Base-by-base conservation (phyloP, 2,797 vertebrate genomes). In the Gobionotothen gibberifrons region DNA sequence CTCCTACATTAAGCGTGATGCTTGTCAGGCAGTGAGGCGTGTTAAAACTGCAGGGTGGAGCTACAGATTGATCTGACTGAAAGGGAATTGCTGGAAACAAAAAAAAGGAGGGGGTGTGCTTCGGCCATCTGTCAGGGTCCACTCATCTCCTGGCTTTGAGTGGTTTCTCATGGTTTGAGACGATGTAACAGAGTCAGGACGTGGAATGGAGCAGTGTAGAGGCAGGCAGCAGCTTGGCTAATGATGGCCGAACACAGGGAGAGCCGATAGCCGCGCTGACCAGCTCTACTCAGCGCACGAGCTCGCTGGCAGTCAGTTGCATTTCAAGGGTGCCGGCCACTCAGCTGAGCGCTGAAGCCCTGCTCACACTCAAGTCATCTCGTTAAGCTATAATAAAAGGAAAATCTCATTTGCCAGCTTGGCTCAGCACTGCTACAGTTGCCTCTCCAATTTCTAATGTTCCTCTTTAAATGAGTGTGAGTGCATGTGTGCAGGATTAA, bases 401-500 rank as follows among this genome's bases (percentile, higher is more conserved):
- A 74, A 69, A 69, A 58, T 83, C 79, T 78, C 68, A 85, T 87
- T 86, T 86, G 74, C 78, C 82, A 78, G 78, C 81, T 87, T 85
- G 82, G 78, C 85, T 82, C 43, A 1, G 61, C 58, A 13, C 39
- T 39, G 55, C 75, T 59, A 76, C 66, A 61, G 65, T 4, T 48
- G 66, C 74, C 81, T 78, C 76, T 86, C 79, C 82, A 85, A 67
- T 87, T 84, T 85, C 85, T 85, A 82, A 83, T 86, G 78, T 83
- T 85, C 61, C 77, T 87, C 61, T 87, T 89, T 89, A 86, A 89
- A 91, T 78, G 58, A 55, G 58, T 39, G 54, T 59, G 76, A 65
- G 76, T 82, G 76, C 83, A 73, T 84, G 84, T 87, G 86, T 76
- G 85, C 74, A 59, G 85, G 87, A 88, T 88, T 86, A 90, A 79